Conservation (phyloP, 2,888 invertebrate species). For the Daptonema setosum region DNA sequence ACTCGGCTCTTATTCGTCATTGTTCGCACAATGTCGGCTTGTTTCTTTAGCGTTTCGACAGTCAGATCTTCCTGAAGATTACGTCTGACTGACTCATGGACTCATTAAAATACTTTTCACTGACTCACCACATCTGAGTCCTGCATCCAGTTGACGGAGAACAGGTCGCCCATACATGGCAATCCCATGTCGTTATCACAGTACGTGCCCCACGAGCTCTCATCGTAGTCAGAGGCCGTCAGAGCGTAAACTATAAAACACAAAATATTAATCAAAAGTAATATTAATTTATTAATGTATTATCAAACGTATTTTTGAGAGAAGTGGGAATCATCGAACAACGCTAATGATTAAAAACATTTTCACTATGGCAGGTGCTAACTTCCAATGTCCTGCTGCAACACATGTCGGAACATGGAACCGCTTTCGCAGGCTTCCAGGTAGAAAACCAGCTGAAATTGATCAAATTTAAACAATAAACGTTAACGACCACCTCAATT, state of each 20-base stretch:
- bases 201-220: slow-evolving; percentile 41
- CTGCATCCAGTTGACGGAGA: slow-evolving; percentile 42
- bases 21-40: slow-evolving; percentile 35
- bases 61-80: slow-evolving; percentile 32
- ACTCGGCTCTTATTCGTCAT: slow-evolving; percentile 40
- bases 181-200: slow-evolving; percentile 31
- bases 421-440: slow-evolving; percentile 43
- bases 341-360: no score
- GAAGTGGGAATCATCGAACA: no score
- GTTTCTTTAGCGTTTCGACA: slow-evolving; percentile 35
- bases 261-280: not conserved
- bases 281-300: not conserved
- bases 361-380: slow-evolving; percentile 12
- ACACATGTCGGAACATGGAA: slow-evolving; percentile 39
- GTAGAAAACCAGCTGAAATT: slow-evolving; percentile 37
- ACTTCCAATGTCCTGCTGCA: slow-evolving; percentile 36
- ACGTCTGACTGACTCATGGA: no score
- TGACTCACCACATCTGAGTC: slow-evolving; percentile 34
- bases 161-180: slow-evolving; percentile 38
- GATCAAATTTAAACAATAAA: slow-evolving; percentile 3
- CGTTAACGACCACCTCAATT: no score
- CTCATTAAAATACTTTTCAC: not conserved
- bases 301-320: not conserved
- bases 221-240: slow-evolving; percentile 39
- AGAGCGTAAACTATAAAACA: slow-evolving; percentile 37